Percentiles rank a stretch among this genome's conserved stretches.
phyloP scores from a whole-genome alignment of 2,888 invertebrate species.

The Autographa gamma region DNA sequence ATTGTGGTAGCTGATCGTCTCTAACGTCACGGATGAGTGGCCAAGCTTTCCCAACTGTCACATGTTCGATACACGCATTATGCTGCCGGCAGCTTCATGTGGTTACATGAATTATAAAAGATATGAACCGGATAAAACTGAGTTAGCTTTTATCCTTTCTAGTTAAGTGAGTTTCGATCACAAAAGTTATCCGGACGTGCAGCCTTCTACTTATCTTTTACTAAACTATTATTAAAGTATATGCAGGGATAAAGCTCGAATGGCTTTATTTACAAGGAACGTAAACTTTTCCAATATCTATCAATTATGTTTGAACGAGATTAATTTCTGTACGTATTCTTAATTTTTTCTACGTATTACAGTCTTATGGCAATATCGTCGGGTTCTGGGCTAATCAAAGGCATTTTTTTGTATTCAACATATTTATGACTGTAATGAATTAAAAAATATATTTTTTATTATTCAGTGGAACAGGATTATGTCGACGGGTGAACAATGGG shows the following conservation, averaged over 20 bases:
- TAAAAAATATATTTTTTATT: too few species aligned
- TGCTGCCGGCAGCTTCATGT: constrained; percentile 17
- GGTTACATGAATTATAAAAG: constrained; percentile 21
- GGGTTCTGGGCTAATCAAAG: too few species aligned
- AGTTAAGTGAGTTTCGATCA: constrained; percentile 13
- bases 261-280: background rate
- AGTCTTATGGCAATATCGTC: too few species aligned
- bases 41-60: constrained; percentile 29
- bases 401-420: too few species aligned
- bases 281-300: background rate
- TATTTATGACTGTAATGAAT: too few species aligned
- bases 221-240: background rate
- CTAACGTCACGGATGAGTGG: constrained; percentile 51
- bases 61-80: constrained; percentile 33
- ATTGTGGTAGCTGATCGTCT: constrained; percentile 51
- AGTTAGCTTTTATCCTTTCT: constrained; percentile 17
- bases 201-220: constrained; percentile 21
- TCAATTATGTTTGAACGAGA: background rate
- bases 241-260: background rate
- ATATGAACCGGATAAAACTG: constrained; percentile 25
- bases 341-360: too few species aligned
- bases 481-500: too few species aligned
- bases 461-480: too few species aligned
- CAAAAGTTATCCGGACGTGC: constrained; percentile 18
- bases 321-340: background rate